Percentiles rank a stretch among this genome's conserved stretches.
Evolutionary conservation across 2,113 vertebrate species (phyloP).

Genomic region (Hippocampus guttulatus): DNA sequence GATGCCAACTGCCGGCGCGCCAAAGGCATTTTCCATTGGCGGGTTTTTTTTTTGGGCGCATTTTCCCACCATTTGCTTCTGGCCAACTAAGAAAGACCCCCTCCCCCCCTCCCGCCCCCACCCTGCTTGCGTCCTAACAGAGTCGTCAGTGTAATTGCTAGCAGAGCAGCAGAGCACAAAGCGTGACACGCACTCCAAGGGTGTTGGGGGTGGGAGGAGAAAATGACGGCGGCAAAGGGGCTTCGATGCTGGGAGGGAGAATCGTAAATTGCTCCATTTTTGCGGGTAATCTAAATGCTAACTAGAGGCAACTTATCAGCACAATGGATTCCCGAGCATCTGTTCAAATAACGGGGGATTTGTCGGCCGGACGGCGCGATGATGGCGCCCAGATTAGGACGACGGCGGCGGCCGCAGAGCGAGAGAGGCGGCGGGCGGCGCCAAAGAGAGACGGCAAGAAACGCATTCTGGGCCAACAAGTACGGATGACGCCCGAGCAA

Average conservation of each 20-base stretch:
- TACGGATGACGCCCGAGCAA: constrained; percentile 99
- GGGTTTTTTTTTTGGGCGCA: no score
- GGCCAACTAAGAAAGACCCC: no score
- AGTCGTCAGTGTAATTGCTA: constrained; percentile 94
- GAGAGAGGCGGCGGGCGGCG: not conserved
- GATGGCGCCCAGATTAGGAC: constrained; percentile 99
- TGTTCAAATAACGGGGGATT: constrained; percentile 99
- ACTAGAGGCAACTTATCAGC: constrained; percentile 99
- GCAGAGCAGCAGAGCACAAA: constrained; percentile 70
- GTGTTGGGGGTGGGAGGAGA: not conserved
- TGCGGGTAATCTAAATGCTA: constrained; percentile 99
- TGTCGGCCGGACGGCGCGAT: constrained; percentile 99
- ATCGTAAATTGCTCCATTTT: constrained; percentile 99
- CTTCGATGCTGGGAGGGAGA: constrained; percentile 99
- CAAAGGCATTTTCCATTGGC: no score
- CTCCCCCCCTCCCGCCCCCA: constrained; percentile 5
- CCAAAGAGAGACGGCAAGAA: constrained; percentile 65
- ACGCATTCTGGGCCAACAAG: constrained; percentile 99
- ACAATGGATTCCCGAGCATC: constrained; percentile 99
- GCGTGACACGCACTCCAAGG: constrained; percentile 34
- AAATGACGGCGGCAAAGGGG: constrained; percentile 48
- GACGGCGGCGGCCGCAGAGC: constrained; percentile 2
- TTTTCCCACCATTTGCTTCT: not conserved
- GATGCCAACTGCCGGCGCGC: no score
- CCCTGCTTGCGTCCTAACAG: constrained; percentile 80